Conservation (phyloP, 2,888 invertebrate genomes). For the Platypus cylindrus region DNA sequence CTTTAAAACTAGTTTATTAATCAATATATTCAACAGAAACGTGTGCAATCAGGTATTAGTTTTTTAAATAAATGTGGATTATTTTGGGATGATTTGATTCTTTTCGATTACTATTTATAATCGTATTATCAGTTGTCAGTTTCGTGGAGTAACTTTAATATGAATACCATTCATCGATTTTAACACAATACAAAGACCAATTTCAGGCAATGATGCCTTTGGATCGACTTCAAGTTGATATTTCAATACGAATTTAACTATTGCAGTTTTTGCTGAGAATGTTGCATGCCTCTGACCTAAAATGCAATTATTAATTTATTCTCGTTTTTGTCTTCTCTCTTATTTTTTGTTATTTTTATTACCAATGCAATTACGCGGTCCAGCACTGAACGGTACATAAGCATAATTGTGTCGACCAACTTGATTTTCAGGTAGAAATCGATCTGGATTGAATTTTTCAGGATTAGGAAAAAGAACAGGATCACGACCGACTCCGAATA, state of each 20-base stretch:
- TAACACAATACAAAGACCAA: conserved; percentile 24
- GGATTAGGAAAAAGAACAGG: conserved; percentile 38
- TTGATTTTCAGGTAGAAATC: conserved; percentile 33
- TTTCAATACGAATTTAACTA: conserved; percentile 41
- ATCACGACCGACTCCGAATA: conserved; percentile 37
- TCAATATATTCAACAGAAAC: no score
- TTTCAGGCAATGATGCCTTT: conserved; percentile 18
- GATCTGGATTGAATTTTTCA: conserved; percentile 34
- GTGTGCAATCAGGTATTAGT: no score
- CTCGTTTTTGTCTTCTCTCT: not conserved
- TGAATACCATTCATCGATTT: conserved; percentile 24
- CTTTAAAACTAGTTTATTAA: no score
- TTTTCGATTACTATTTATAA: no score
- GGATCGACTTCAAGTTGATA: conserved; percentile 34
- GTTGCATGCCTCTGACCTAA: conserved; percentile 54
- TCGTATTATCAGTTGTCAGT: no score
- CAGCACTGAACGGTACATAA: conserved; percentile 36
- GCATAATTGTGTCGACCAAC: conserved; percentile 33
- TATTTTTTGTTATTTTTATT: no score
- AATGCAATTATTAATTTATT: conserved; percentile 14
- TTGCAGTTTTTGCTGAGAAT: conserved; percentile 47
- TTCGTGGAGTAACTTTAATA: conserved; percentile 17
- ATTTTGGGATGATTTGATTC: no score
- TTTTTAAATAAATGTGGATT: no score
- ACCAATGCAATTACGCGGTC: conserved; percentile 36